phyloP scores from a whole-genome alignment of 2,888 invertebrate species.

The Erynnis tages region DNA sequence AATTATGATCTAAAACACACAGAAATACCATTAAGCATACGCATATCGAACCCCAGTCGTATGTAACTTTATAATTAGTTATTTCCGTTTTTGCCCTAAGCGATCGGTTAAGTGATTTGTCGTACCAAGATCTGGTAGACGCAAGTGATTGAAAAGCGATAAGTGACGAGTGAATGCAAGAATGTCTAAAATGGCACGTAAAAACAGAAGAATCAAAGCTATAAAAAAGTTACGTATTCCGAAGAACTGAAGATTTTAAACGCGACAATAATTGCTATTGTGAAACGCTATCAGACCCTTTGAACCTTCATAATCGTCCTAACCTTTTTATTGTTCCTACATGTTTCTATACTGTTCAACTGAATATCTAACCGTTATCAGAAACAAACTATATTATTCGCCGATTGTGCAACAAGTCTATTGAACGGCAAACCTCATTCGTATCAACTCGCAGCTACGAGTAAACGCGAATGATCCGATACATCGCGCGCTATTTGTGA shows the following conservation, averaged over 20 bases:
- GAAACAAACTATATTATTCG: neutral
- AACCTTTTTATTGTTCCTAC: too few species aligned
- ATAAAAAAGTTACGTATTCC: too few species aligned
- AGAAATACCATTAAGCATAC: constrained; percentile 16
- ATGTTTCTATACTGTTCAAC: too few species aligned
- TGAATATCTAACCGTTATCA: too few species aligned
- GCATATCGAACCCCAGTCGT: constrained; percentile 23
- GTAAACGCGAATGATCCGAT: constrained; percentile 11
- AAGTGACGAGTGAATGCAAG: too few species aligned
- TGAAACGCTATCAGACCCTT: too few species aligned
- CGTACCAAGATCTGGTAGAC: neutral
- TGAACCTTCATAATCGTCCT: too few species aligned
- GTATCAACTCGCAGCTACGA: constrained; percentile 1
- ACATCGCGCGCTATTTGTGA: constrained; percentile 2
- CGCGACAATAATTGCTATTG: too few species aligned
- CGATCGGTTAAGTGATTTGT: neutral
- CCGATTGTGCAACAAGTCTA: neutral
- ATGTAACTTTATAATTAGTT: constrained; percentile 47
- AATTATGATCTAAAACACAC: constrained; percentile 24
- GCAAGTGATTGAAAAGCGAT: neutral
- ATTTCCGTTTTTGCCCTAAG: constrained; percentile 45
- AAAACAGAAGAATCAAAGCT: too few species aligned
- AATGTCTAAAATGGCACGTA: too few species aligned
- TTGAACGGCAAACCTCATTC: constrained; percentile 2
- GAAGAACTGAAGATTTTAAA: too few species aligned